phyloP scores from a whole-genome alignment of 23 tunicate species.

The Styela clava region DNA sequence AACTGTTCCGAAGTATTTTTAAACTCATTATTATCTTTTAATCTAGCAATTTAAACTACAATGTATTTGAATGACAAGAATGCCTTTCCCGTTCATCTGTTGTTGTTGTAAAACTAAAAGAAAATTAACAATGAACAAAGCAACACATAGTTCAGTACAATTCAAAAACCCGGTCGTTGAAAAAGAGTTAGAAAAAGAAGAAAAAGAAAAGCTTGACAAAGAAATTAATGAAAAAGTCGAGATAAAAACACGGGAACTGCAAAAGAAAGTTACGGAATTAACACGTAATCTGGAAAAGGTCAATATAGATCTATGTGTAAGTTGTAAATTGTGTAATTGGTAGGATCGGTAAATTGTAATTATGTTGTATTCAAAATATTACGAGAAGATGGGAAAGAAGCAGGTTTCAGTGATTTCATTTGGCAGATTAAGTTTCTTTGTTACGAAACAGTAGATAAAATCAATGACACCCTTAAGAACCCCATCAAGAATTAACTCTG shows the following conservation, averaged over 20 bases:
- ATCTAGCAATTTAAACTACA: neutral
- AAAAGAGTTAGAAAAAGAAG: neutral
- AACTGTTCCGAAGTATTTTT: too few species aligned
- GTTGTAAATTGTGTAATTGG: too few species aligned
- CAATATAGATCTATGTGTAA: neutral
- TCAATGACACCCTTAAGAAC: too few species aligned
- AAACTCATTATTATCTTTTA: neutral
- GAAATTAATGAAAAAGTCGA: neutral
- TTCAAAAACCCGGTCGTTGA: neutral
- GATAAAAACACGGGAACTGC: neutral
- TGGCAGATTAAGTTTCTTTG: neutral
- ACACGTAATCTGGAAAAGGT: neutral
- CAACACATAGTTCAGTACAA: neutral
- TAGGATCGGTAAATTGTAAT: neutral
- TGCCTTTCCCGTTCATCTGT: neutral
- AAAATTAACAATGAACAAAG: neutral
- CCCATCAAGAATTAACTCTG: too few species aligned
- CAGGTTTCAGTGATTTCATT: neutral
- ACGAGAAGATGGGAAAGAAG: too few species aligned
- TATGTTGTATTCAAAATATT: neutral
- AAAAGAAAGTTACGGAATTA: too few species aligned
- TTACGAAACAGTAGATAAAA: neutral
- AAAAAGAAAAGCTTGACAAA: neutral
- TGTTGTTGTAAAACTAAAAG: neutral
- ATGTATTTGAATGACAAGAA: neutral